These are phyloP conservation scores for Numida meleagris DNA, from an alignment of 2,113 vertebrate genomes.

Conservation along the genomic window DNA sequence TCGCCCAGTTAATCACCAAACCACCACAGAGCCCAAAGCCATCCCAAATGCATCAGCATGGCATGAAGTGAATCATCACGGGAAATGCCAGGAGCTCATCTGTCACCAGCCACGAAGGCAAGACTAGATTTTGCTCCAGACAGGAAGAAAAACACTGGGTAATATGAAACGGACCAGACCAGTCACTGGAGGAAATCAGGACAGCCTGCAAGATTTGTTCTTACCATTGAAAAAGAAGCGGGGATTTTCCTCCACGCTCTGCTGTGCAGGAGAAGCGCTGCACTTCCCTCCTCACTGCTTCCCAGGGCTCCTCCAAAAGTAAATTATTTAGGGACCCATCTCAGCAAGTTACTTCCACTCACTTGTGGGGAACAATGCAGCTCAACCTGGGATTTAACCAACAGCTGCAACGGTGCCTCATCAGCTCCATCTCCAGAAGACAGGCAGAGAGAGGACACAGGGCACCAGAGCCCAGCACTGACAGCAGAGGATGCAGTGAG, in stretches of 20 bases:
- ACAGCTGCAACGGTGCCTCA: slow-evolving; percentile 9
- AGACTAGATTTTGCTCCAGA: background rate
- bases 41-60: background rate
- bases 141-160: slow-evolving; percentile 23
- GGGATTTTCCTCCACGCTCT: background rate
- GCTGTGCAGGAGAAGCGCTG: background rate
- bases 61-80: slow-evolving; percentile 25
- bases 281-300: slow-evolving; percentile 15
- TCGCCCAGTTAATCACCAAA: slow-evolving; percentile 28
- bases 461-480: background rate
- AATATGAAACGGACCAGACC: background rate
- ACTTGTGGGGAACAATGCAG: background rate
- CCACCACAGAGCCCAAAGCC: background rate
- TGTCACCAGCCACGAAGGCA: slow-evolving; percentile 34
- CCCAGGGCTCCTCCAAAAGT: slow-evolving; percentile 28
- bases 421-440: background rate
- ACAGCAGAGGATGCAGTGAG: rapidly evolving
- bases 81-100: slow-evolving; percentile 57
- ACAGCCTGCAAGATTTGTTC: background rate
- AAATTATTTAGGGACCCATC: slow-evolving; percentile 47
- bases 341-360: slow-evolving; percentile 42
- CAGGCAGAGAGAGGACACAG: background rate
- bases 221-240: background rate
- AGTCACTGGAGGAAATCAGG: background rate
- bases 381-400: slow-evolving; percentile 34